Evolutionary conservation across 2,888 invertebrate species (phyloP), one percentile per base, ranked within the genome.

Genomic region (Cosmorhoe ocellata): DNA sequence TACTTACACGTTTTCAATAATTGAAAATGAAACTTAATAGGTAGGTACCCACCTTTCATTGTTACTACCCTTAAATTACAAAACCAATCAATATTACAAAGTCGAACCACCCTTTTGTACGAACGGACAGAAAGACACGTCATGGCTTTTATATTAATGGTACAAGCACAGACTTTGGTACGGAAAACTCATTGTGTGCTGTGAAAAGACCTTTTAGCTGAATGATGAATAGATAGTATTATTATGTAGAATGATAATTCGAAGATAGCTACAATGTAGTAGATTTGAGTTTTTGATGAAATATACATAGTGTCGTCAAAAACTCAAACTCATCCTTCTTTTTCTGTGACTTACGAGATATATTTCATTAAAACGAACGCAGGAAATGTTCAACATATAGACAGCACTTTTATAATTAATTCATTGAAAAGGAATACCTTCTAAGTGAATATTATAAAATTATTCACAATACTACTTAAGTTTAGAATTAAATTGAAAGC

Each of bases 71-170:
- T 34, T 13, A 11, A 30, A 40, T 27, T 30, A 37, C 36, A 44
- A 46, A 41, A 27, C 36, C 32, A 13, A 45, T 49, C 47, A 39
- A 58, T 58, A 49, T 34, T 49, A 45, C 38, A 42, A 48, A 22
- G 46, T 45, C 38, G 39, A 8, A 13, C 14, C 26, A 31, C 42
- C 13, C 31, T n/a, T 39, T 49, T 51, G 28, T 50, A 43, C 28
- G 36, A 27, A 28, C 34, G 40, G 18, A 37, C 32, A 41, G 37
- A 30, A 13, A 18, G 7, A 37, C 39, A 24, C 28, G 52, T 27
- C 32, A 32, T 43, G 38, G 42, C 39, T 51, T 54, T 50, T 48
- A 51, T 50, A 48, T 42, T 56, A 58, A 56, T 52, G 56, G 41
- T 41, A 38, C 10, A 30, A 38, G 12, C 22, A 13, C 26, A 31